Evolutionary conservation across 2,888 invertebrate species (phyloP), one percentile per base, ranked within the genome.

Genomic region (Sphecodes monilicornis): DNA sequence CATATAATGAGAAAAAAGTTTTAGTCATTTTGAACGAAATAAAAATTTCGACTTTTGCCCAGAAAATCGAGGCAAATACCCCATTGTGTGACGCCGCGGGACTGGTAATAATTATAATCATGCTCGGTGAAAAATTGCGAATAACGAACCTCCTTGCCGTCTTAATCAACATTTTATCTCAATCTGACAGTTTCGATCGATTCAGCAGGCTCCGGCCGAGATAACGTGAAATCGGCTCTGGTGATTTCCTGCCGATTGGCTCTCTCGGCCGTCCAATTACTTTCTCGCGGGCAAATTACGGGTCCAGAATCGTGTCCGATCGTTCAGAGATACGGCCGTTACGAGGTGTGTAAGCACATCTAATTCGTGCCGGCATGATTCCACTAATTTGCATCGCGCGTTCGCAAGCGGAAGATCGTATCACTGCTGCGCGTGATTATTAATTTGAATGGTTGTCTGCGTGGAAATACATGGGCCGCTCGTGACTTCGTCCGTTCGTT

Each of bases 361-460:
- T 88, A 89, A 89, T 89, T 82, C 88, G 76, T 82, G 69, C 78
- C 84, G 70, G 64, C 81, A 68, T 86, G 82, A 87, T 83, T 84
- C 77, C 77, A 76, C 89, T 86, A 89, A 89, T 89, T 89, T 89
- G 78, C 89, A 89, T 89, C 85, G 74, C 72, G 76, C 82, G 66
- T 79, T 57, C 57, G 54, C 70, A 43, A 68, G 73, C 78, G 78
- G 57, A 79, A 83, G 88, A 88, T 84, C 72, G 66, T 82, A 86
- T 88, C 85, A 74, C 41, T 2, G 50, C 22, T 18, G 54, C 72
- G 66, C 74, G 70, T 71, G 74, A 85, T 86, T 86, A 77, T 85
- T 81, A 85, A 84, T 81, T 84, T 66, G 60, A 85, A 79, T 73
- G 73, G 66, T 16, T 72, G 68, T 60, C 76, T 57, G 73, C 76